Conservation (phyloP, 2,113 vertebrate genomes). For the Larimichthys crocea region DNA sequence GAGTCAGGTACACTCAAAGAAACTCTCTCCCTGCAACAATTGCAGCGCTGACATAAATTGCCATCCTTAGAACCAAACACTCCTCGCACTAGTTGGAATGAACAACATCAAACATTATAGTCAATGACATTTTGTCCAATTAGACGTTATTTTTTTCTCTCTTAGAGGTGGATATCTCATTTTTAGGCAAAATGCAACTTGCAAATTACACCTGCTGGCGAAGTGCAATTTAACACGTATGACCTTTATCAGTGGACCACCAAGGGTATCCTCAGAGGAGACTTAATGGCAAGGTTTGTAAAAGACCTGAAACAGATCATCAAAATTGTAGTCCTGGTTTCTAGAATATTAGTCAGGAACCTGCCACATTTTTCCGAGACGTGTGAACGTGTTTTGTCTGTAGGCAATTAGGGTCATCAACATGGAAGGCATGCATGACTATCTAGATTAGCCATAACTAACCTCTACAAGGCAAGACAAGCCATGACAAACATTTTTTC, state of each 20-base stretch:
- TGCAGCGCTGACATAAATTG: neutral
- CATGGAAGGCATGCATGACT: neutral
- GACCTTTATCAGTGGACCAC: slow-evolving; percentile 39
- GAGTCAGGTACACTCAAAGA: slow-evolving; percentile 39
- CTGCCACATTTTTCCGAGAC: slow-evolving; percentile 4
- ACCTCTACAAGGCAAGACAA: neutral
- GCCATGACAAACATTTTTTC: neutral
- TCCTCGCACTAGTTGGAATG: slow-evolving; percentile 2
- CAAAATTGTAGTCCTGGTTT: slow-evolving; percentile 13
- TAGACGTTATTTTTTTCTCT: slow-evolving; percentile 2
- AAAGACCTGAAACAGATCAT: slow-evolving; percentile 18
- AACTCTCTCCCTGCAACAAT: slow-evolving; percentile 10
- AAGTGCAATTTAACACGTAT: slow-evolving; percentile 14
- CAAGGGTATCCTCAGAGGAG: neutral
- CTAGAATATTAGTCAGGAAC: slow-evolving; percentile 7
- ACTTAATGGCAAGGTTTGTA: slow-evolving; percentile 7
- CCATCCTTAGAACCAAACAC: slow-evolving; percentile 1
- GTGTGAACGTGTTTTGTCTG: neutral
- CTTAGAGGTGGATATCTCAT: slow-evolving; percentile 10
- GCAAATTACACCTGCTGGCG: slow-evolving; percentile 35
- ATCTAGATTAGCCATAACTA: neutral
- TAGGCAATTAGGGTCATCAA: neutral
- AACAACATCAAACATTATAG: slow-evolving; percentile 29
- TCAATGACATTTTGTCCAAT: slow-evolving; percentile 44
- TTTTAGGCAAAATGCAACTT: slow-evolving; percentile 28